Base-by-base conservation (phyloP, 2,113 vertebrate species). In the Orientallactaga bullata region DNA sequence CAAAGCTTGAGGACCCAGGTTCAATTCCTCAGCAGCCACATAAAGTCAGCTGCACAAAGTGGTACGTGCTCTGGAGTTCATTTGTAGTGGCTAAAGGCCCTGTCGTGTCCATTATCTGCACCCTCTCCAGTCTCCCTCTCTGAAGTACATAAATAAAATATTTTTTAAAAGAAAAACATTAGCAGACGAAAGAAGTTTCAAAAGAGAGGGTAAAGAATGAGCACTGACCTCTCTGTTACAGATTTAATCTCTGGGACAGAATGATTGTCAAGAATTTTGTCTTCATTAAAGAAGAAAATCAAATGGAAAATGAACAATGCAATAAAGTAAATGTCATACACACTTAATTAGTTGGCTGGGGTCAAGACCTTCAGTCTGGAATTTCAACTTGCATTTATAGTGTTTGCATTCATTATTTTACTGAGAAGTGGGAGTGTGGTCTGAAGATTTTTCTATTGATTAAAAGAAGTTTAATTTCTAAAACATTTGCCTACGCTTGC, bases 271-370 rank as follows among this genome's bases (percentile, higher is more conserved):
- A 72, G 71, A 89, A 84, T 87, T 92, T 92, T 91, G 71, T 86
- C 80, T 95, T 94, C n/a, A 90, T 88, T 96, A 92, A 85, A 80
- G 80, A 82, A 94, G 58, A 96, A 93, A 88, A 73, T 77, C 78
- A 95, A 80, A 90, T 42, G 60, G 79, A 85, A 91, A 92, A 92
- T 82, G 71, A 95, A 96, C 30, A 88, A 85, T 18, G 69, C 66
- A 91, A 63, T 80, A 93, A 85, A 42, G 3, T 83, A 96, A 94
- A 94, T 95, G 76, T 89, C 89, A 95, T 32, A 84, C 23, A 80
- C 35, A 42, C 24, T 71, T 42, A 91, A 86, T 95, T 95, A 86
- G 73, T 66, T 65, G 42, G 61, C 6, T 7, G n/a, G 35, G 66
- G 63, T 90, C 73, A 85, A 91, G 74, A 89, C 60, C 60, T 78